These are phyloP conservation scores for Chaetodon trifascialis DNA, from an alignment of 2,113 vertebrate genomes.

Conservation along the genomic window DNA sequence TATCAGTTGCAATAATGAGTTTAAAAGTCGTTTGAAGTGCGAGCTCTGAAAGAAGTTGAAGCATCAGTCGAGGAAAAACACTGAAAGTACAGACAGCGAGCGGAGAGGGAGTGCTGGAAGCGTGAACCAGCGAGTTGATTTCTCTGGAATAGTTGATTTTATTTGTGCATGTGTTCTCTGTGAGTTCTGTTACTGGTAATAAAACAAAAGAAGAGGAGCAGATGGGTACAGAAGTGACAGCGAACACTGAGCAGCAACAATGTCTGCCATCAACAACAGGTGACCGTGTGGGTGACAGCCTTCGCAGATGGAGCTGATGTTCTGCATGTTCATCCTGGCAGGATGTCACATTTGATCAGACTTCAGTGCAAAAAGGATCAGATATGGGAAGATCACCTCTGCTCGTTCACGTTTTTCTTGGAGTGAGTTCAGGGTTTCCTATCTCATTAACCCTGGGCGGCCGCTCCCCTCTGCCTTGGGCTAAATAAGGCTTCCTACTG, in stretches of 20 bases:
- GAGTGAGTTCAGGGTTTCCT: background rate
- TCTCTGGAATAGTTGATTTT: background rate
- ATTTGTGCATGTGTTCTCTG: background rate
- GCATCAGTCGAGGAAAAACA: background rate
- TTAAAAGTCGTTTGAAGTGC: background rate
- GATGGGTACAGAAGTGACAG: background rate
- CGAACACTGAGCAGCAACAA: background rate
- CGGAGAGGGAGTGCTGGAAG: background rate
- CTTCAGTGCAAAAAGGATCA: background rate
- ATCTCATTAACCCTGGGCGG: slow-evolving; percentile 20
- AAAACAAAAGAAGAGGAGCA: background rate
- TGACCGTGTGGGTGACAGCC: background rate
- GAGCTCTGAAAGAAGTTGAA: background rate
- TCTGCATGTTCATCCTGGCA: background rate
- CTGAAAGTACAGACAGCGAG: no score
- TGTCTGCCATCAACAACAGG: background rate
- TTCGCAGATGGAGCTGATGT: background rate
- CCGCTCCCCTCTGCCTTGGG: slow-evolving; percentile 13
- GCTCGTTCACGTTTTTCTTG: slow-evolving; percentile 1
- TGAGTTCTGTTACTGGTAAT: background rate
- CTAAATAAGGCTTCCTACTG: slow-evolving; percentile 16
- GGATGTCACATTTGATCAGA: background rate
- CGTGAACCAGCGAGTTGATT: background rate
- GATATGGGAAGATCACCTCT: background rate
- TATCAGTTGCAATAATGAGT: background rate